Conservation (phyloP, 1,140 invertebrate species). For the Oreohelix idahoensis region DNA sequence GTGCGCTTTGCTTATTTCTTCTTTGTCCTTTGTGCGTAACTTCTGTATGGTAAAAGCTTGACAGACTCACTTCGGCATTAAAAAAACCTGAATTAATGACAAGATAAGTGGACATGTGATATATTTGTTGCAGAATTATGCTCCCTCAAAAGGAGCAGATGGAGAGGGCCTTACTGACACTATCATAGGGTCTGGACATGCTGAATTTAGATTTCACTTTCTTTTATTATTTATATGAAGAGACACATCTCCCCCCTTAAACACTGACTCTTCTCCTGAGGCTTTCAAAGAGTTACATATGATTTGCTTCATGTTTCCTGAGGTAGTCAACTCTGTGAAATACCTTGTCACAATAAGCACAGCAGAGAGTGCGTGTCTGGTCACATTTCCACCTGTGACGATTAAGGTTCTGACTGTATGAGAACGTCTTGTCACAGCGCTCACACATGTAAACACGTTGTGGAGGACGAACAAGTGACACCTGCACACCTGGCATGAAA, state of each 20-base stretch:
- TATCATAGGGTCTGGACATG: not conserved
- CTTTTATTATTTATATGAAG: not conserved
- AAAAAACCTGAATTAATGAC: not conserved
- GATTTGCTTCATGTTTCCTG: constrained; percentile 30
- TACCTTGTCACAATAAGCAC: constrained; percentile 31
- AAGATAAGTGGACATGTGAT: not conserved
- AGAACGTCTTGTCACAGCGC: constrained; percentile 33
- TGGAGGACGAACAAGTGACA: not conserved
- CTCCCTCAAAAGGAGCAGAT: not conserved
- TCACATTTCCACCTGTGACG: constrained; percentile 44
- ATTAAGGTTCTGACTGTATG: constrained; percentile 39
- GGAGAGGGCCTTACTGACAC: not conserved
- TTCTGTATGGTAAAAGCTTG: not conserved
- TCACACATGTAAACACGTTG: constrained; percentile 31
- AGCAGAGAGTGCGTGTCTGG: constrained; percentile 34
- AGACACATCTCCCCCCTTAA: too few relatives aligned
- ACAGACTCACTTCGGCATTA: not conserved
- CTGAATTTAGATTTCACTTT: too few relatives aligned
- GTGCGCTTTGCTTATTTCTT: not conserved
- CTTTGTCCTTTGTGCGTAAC: not conserved
- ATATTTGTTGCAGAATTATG: not conserved
- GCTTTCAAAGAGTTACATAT: not conserved
- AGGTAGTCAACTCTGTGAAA: constrained; percentile 42
- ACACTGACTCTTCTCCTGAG: not conserved
- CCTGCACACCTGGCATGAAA: constrained; percentile 3